A percentile compares a stretch with the other conserved stretches of the same genome.
phyloP scores from a whole-genome alignment of 2,113 vertebrate genomes.

The Gnathonemus longibarbis region DNA sequence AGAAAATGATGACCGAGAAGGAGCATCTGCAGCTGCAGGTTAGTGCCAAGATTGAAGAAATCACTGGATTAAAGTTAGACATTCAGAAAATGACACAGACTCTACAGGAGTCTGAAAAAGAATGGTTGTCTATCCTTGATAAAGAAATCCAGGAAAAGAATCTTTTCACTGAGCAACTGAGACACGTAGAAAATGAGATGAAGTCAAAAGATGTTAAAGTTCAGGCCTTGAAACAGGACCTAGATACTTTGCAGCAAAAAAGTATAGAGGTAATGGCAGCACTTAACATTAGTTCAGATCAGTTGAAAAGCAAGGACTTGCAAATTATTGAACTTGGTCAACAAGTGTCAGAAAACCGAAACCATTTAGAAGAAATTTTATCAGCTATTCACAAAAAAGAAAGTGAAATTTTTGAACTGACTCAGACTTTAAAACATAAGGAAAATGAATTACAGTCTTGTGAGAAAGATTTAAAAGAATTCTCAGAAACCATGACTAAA shows the following conservation, averaged over 20 bases:
- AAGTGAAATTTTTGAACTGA: conserved; percentile 45
- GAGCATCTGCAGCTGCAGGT: conserved; percentile 74
- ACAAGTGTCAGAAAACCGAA: conserved; percentile 46
- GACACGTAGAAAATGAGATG: conserved; percentile 57
- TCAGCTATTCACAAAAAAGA: conserved; percentile 59
- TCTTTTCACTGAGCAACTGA: conserved; percentile 58
- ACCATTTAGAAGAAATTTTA: conserved; percentile 61
- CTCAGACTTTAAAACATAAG: conserved; percentile 50
- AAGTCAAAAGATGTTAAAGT: conserved; percentile 68
- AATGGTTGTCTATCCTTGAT: conserved; percentile 65
- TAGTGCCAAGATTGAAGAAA: conserved; percentile 71
- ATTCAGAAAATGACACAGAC: conserved; percentile 61
- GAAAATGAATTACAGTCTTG: conserved; percentile 50
- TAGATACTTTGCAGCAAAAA: conserved; percentile 63
- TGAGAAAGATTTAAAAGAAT: conserved; percentile 32
- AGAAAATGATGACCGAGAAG: conserved; percentile 60
- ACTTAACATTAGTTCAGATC: conserved; percentile 54
- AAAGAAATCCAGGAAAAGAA: conserved; percentile 60
- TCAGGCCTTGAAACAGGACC: conserved; percentile 63
- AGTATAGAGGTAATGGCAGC: conserved; percentile 53
- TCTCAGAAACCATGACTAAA: conserved; percentile 42
- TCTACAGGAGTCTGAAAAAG: conserved; percentile 70
- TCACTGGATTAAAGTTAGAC: conserved; percentile 58
- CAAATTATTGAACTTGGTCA: conserved; percentile 39
- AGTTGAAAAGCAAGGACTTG: conserved; percentile 49